Evolutionary conservation across 2,113 vertebrate species (phyloP).

Genomic region (Anser cygnoides): DNA sequence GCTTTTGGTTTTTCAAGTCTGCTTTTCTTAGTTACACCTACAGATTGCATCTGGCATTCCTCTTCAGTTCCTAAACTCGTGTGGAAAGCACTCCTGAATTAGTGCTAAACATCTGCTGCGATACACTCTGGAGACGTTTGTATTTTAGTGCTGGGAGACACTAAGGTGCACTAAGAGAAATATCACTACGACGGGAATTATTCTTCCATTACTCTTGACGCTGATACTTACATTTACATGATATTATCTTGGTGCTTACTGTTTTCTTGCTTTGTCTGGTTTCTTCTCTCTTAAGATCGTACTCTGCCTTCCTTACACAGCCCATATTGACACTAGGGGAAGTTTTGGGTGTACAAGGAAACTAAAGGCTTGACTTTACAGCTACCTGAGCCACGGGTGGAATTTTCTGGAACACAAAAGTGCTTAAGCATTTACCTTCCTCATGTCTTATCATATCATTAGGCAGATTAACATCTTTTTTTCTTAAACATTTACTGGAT

Average conservation of each 20-base stretch:
- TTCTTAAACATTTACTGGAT: not conserved
- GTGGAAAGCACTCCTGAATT: not conserved
- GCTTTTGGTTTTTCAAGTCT: not conserved
- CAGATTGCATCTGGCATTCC: not conserved
- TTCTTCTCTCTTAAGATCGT: not conserved
- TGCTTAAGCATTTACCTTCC: not conserved
- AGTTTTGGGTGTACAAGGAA: not conserved
- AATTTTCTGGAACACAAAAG: not conserved
- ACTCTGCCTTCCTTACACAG: not conserved
- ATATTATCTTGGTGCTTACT: not conserved
- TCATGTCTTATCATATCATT: not conserved
- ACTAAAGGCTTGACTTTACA: not conserved
- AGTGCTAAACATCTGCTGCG: not conserved
- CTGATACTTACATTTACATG: not conserved
- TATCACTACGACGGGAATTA: not conserved
- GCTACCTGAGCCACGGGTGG: not conserved
- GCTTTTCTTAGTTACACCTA: not conserved
- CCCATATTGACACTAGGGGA: fast-evolving
- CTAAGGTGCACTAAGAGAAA: not conserved
- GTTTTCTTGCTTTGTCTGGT: not conserved
- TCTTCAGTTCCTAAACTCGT: not conserved
- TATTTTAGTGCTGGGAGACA: not conserved
- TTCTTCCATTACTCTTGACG: not conserved
- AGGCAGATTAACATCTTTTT: not conserved
- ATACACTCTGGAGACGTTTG: not conserved